Evolutionary conservation across 2,888 invertebrate genomes (phyloP), one percentile per base, ranked within the genome.

Genomic region (Lacanobia wlatinum): DNA sequence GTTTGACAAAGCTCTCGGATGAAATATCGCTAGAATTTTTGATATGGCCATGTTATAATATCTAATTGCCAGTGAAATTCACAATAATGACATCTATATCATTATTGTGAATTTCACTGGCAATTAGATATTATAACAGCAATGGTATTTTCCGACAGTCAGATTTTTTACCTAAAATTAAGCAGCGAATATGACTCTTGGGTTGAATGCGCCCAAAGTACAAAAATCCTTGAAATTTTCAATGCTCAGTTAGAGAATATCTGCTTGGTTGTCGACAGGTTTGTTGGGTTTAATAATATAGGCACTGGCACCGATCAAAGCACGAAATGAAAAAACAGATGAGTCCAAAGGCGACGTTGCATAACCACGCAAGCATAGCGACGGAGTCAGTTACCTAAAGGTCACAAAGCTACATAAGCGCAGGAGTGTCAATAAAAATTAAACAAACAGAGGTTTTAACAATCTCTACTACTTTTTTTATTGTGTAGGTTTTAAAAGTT

Each of bases 401-500:
- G 86, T 84, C 84, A 85, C 73, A 81, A 64, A 38, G 21, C 64
- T 56, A 62, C 53, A 74, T 71, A 64, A 46, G 60, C 76, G 70
- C 59, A 53, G 63, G 48, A 74, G 58, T 53, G 38, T 53, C 58
- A 55, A 72, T 64, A 76, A 78, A 84, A 79, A 73, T 72, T 80
- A 68, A 66, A 75, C 68, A 72, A 80, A 80, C 43, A 72, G 1
- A 52, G 48, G 46, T 14, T 81, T 67, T 65, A 70, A 76, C 23
- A 48, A 50, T 76, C 58, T 64, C 67, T 52, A 43, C 34, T 61
- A 21, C 65, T 68, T 9, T 76, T 70, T 76, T 76, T 67, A 70
- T 68, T 67, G 18, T 38, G 62, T 58, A 16, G 63, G 50, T 38
- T 60, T 67, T 56, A 12, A 68, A 63, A 63, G 4, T 60, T 38